Percentiles rank a stretch among this genome's conserved stretches.
These are phyloP conservation scores for Xanthorhoe designata DNA, from an alignment of 2,888 invertebrate genomes.

Conservation along the genomic window DNA sequence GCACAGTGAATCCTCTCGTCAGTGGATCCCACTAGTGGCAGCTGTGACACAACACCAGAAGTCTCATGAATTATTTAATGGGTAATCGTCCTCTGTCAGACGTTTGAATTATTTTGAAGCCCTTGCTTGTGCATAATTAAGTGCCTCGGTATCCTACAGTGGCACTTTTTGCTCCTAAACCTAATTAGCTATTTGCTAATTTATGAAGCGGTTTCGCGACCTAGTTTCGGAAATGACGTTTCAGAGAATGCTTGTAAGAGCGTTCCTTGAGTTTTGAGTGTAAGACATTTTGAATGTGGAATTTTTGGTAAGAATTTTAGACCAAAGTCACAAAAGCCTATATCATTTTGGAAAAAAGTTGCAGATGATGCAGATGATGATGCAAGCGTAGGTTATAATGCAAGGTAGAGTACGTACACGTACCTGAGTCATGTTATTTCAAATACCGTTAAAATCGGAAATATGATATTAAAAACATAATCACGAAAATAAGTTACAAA, in stretches of 20 bases:
- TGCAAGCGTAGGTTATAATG: no score
- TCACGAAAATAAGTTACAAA: no score
- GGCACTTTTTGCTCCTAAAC: slow-evolving; percentile 41
- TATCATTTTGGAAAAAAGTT: no score
- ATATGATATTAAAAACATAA: no score
- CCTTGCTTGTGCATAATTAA: slow-evolving; percentile 72
- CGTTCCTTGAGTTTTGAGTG: not conserved
- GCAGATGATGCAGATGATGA: no score
- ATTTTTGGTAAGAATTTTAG: not conserved
- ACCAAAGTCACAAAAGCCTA: not conserved
- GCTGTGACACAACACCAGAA: slow-evolving; percentile 65
- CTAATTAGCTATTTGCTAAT: slow-evolving; percentile 54
- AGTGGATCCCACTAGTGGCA: slow-evolving; percentile 51
- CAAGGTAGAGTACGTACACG: no score
- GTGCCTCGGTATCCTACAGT: slow-evolving; percentile 42
- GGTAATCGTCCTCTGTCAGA: slow-evolving; percentile 67
- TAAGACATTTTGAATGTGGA: not conserved
- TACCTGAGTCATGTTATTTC: no score
- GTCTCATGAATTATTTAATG: slow-evolving; percentile 78
- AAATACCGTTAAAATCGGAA: no score
- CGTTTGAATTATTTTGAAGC: slow-evolving; percentile 78
- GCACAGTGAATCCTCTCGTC: slow-evolving; percentile 24
- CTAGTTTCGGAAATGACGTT: slow-evolving; percentile 38
- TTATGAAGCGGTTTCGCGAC: slow-evolving; percentile 47
- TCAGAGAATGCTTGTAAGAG: not conserved